Percentiles rank a stretch among this genome's conserved stretches.
Evolutionary conservation across 2,113 vertebrate species (phyloP).

Genomic region (Alaudala cheleensis): DNA sequence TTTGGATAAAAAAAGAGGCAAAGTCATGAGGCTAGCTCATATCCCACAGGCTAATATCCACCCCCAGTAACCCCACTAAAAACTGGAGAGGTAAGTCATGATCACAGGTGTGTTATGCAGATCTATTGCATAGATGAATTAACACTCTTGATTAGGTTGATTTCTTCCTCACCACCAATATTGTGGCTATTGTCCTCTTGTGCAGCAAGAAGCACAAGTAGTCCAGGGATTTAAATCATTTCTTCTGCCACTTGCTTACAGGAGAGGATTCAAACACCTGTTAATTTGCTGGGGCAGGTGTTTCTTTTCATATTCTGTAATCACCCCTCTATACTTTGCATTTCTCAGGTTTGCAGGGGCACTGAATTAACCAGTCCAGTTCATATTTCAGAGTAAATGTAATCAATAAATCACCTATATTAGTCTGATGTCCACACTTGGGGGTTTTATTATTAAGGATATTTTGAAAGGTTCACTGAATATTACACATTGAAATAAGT

Average conservation of each 20-base stretch:
- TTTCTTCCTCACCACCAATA: background rate
- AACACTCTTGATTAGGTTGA: background rate
- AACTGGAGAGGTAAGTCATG: background rate
- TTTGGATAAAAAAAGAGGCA: background rate
- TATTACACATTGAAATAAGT: constrained; percentile 73
- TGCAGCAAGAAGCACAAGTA: background rate
- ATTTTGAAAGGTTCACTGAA: constrained; percentile 71
- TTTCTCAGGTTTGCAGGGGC: constrained; percentile 26
- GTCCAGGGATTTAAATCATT: background rate
- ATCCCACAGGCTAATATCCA: background rate
- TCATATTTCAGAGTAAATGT: constrained; percentile 63
- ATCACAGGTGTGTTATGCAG: background rate
- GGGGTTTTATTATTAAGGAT: constrained; percentile 64
- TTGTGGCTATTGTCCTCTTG: background rate
- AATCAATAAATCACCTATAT: constrained; percentile 70
- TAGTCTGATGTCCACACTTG: constrained; percentile 55
- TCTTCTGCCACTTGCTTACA: constrained; percentile 17
- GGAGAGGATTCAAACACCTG: constrained; percentile 45
- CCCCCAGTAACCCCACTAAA: background rate
- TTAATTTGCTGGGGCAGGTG: constrained; percentile 58
- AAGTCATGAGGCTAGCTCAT: background rate
- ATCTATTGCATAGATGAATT: background rate
- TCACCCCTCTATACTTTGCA: background rate
- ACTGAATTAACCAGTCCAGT: constrained; percentile 40
- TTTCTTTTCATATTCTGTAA: background rate